These are phyloP conservation scores for Euschistus heros DNA, from an alignment of 1,140 invertebrate genomes.

Conservation along the genomic window DNA sequence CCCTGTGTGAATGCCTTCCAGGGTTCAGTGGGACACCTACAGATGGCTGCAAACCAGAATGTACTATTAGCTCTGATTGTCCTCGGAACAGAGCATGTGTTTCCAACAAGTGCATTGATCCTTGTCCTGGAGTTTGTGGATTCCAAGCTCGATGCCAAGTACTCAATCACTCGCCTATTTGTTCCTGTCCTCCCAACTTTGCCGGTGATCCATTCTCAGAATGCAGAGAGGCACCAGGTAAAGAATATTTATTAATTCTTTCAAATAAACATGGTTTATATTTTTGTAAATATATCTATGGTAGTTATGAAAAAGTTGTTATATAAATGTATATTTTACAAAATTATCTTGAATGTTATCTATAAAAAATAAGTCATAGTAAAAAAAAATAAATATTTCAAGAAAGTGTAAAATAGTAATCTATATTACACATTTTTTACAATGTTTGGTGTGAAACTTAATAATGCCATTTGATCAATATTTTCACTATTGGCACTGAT, in stretches of 20 bases:
- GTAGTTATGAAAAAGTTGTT: too few species aligned
- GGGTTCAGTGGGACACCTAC: conserved; percentile 47
- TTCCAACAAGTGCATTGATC: conserved; percentile 59
- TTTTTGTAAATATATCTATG: too few species aligned
- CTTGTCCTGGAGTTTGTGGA: conserved; percentile 59
- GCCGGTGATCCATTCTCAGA: conserved; percentile 66
- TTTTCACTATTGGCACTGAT: too few species aligned
- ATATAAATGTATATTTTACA: too few species aligned
- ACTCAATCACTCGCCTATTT: conserved; percentile 69
- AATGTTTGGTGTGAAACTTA: too few species aligned
- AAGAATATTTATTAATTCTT: background rate
- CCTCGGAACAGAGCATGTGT: conserved; percentile 59
- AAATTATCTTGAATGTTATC: too few species aligned
- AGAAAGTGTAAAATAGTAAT: too few species aligned
- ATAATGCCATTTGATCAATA: too few species aligned
- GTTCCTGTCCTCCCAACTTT: conserved; percentile 55
- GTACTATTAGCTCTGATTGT: conserved; percentile 63
- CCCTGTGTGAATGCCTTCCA: conserved; percentile 62
- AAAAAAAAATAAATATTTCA: too few species aligned
- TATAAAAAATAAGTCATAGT: too few species aligned
- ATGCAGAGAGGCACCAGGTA: conserved; percentile 45
- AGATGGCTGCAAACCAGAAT: conserved; percentile 58
- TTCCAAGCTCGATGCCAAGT: conserved; percentile 53
- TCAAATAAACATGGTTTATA: too few species aligned
- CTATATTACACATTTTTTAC: too few species aligned